These are phyloP conservation scores for Pachypanchax playfairii DNA, from an alignment of 2,113 vertebrate species.

Conservation along the genomic window DNA sequence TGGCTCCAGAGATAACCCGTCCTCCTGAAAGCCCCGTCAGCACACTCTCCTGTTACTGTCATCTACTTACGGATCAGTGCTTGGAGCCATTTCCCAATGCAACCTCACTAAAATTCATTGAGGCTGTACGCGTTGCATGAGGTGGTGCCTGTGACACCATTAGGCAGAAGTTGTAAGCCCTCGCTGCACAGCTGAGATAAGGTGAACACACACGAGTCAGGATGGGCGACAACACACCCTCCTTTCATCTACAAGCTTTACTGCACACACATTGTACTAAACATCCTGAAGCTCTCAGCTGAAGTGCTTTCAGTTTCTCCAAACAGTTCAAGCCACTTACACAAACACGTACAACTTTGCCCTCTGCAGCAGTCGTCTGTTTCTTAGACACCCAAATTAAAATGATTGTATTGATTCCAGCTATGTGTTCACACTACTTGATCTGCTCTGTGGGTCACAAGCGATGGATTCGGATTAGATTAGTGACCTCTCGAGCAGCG, in stretches of 20 bases:
- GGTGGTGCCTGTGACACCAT: conserved; percentile 23
- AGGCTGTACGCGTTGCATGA: neutral
- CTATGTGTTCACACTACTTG: conserved; percentile 15
- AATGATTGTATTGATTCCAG: conserved; percentile 19
- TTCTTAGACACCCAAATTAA: conserved; percentile 37
- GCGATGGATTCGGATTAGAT: conserved; percentile 58
- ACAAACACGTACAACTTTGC: neutral
- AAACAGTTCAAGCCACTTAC: neutral
- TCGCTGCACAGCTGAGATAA: conserved; percentile 53
- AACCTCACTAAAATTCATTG: conserved; percentile 17
- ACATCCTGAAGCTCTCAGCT: conserved; percentile 41
- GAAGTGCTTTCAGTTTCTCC: conserved; percentile 6
- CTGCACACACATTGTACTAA: neutral
- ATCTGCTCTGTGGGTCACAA: conserved; percentile 13
- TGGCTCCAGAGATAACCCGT: conserved; percentile 43
- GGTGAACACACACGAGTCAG: conserved; percentile 21
- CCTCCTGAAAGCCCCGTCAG: conserved; percentile 13
- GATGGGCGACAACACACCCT: conserved; percentile 14
- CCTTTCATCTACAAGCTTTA: conserved; percentile 19
- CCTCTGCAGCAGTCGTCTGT: conserved; percentile 17
- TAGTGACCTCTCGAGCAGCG: conserved; percentile 48
- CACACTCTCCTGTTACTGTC: conserved; percentile 18
- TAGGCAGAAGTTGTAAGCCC: conserved; percentile 19
- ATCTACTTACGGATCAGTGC: conserved; percentile 21
- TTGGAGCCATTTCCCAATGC: conserved; percentile 30